Base-by-base conservation (phyloP, 2,797 vertebrate species). In the Microcaecilia unicolor region DNA sequence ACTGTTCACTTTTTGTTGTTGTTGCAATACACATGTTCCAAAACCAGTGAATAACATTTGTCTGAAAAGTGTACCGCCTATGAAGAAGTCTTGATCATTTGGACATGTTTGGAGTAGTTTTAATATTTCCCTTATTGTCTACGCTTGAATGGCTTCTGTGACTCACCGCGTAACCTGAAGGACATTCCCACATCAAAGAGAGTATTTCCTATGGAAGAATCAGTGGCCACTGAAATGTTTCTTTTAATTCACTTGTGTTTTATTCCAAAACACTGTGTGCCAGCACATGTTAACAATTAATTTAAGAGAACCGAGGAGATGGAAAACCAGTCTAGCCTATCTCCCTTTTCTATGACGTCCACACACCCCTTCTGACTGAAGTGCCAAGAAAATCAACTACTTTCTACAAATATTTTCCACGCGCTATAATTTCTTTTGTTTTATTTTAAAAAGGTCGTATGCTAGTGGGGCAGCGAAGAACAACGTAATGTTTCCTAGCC, bases 331-430 rank as follows among this genome's bases (percentile, higher is more conserved):
- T n/a, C n/a, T n/a, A n/a, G n/a, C n/a, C n/a, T n/a, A n/a, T 33
- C 9, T 22, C 15, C 19, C 2, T 3, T 5, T 13, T 22, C 16
- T 20, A 2, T 0, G 0, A 11, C 37, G 4, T 14, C 22, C 2
- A 0, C 3, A 0, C 11, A 0, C 7, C n/a, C 37, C 4, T 26
- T 11, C 4, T 0, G 0, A 11, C 2, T 13, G 25, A 21, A n/a
- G n/a, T n/a, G n/a, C n/a, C n/a, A n/a, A n/a, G n/a, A n/a, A n/a
- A n/a, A n/a, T n/a, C n/a, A n/a, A n/a, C n/a, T n/a, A n/a, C n/a
- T n/a, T n/a, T n/a, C n/a, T n/a, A n/a, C n/a, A n/a, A n/a, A n/a
- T n/a, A n/a, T n/a, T n/a, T n/a, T n/a, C n/a, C n/a, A n/a, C n/a
- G n/a, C n/a, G n/a, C n/a, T n/a, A n/a, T n/a, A n/a, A n/a, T n/a